Conservation (phyloP, 37 sponge, comb jelly and placozoan species). For the Haliclona indistincta region DNA sequence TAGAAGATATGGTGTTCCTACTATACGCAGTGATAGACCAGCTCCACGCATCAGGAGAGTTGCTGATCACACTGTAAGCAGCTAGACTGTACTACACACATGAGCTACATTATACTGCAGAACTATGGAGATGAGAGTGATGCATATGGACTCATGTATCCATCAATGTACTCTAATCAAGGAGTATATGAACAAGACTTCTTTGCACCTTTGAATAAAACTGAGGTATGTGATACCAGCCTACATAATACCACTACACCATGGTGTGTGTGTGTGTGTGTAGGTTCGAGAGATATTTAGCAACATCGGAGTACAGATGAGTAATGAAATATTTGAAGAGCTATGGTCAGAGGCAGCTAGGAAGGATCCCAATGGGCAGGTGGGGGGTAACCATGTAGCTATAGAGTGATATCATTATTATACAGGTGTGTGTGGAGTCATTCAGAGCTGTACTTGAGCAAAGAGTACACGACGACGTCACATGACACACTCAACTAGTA, state of each 20-base stretch:
- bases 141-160: conserved; percentile 92
- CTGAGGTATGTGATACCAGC: conserved; percentile 25
- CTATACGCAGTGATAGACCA: conserved; percentile 90
- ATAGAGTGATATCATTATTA: background rate
- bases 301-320: conserved; percentile 78
- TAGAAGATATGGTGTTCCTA: conserved; percentile 87
- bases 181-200: conserved; percentile 92
- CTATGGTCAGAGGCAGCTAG: conserved; percentile 84
- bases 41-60: conserved; percentile 90
- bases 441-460: conserved; percentile 79
- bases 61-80: conserved; percentile 74
- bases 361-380: conserved; percentile 75
- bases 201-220: conserved; percentile 70
- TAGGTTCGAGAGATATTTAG: conserved; percentile 69
- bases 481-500: too few species aligned
- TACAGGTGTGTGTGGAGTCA: conserved; percentile 79
- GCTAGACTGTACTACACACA: background rate
- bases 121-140: conserved; percentile 98
- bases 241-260: background rate
- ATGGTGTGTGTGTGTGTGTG: background rate
- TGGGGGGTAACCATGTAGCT: conserved; percentile 19
- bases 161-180: conserved; percentile 82
- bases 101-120: conserved; percentile 12
- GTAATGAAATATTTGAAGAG: conserved; percentile 79
- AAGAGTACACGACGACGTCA: too few species aligned